Evolutionary conservation across 1,140 invertebrate species (phyloP), one percentile per base, ranked within the genome.

Genomic region (Drosophila rufa): DNA sequence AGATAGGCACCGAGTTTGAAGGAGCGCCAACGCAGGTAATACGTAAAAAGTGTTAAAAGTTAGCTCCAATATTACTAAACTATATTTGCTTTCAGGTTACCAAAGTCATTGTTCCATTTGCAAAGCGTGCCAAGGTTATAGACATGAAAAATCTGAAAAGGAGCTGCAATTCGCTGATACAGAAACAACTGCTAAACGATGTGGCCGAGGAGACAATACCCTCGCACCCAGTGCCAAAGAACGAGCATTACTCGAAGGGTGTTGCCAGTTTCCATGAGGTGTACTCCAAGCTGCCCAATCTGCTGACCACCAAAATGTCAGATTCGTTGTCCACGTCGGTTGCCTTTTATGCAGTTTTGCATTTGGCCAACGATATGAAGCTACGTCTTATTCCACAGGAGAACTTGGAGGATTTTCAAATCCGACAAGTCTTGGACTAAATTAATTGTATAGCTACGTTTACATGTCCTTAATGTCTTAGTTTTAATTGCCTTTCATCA

Each of bases 101-200:
- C 27, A 95, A 95, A 92, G 94, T 95, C 57, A 93, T 94, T 69
- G 95, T 97, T 48, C 93, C 94, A 9, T 97, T 96, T 92, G 95
- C 96, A 2, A 94, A 95, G 74, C 94, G 94, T 64, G 96, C 96
- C 0, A 97, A 97, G 82, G 96, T 95, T 53, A 94, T 97, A 51
- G 95, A 97, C 86, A 96, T 97, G 93, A 95, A 95, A 75, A 95
- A 95, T 83, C 83, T 97, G 11, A 97, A 97, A 90, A 91, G 74
- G 82, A 65, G 93, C 93, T 38, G 95, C 96, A 84, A 95, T 95
- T 93, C 93, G 9, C 83, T 92, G 22, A 82, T 94, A 6, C 80
- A 78, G 27, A 89, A 91, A 19, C 82, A 93, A 77, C 47, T 92
- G 8, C 61, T 85, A 3, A 75, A 45, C 27, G 27, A 22, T 4